Evolutionary conservation across 2,797 vertebrate species (phyloP), one percentile per base, ranked within the genome.

Genomic region (Helarctos malayanus): DNA sequence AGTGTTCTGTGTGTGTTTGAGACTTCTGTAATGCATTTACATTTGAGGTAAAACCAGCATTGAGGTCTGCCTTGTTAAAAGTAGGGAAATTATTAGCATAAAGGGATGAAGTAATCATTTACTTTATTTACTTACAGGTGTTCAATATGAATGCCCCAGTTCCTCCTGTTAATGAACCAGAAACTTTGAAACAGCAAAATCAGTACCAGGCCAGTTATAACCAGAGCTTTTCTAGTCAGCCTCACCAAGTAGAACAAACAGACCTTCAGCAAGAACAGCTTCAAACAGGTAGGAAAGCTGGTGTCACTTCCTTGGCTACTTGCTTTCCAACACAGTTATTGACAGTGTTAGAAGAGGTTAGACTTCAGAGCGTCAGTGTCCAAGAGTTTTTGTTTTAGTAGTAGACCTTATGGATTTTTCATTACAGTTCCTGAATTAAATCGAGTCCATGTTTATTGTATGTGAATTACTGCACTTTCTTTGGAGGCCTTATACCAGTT

Each of bases 141-240:
- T 99, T 99, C 98, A 99, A 99, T 98, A 98, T 99, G 99, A 99
- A 99, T 91, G 99, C 99, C 94, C 99, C 99, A 57, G 99, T 99
- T 98, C 99, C 99, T 98, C 99, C 99, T 97, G 98, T 99, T 97
- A 99, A 99, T 97, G 99, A 99, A 97, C 98, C 99, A 97, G 99
- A 99, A 96, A 98, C 99, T 81, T 99, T 99, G 98, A 99, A 99
- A 98, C 99, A 99, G 96, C 99, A 99, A 96, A 99, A 98, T 98
- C 99, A 99, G 97, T 99, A 99, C 98, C 99, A 99, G 97, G 98
- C 99, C 97, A 99, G 99, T 98, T 99, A 99, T 75, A 99, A 98
- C 98, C 99, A 99, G 98, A 99, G 99, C 96, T 99, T 99, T 97
- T 99, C 99, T 98, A 99, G 98, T 98, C 99, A 99, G 84, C 98